phyloP scores from a whole-genome alignment of 2,113 vertebrate genomes.

The Corythaixoides concolor region DNA sequence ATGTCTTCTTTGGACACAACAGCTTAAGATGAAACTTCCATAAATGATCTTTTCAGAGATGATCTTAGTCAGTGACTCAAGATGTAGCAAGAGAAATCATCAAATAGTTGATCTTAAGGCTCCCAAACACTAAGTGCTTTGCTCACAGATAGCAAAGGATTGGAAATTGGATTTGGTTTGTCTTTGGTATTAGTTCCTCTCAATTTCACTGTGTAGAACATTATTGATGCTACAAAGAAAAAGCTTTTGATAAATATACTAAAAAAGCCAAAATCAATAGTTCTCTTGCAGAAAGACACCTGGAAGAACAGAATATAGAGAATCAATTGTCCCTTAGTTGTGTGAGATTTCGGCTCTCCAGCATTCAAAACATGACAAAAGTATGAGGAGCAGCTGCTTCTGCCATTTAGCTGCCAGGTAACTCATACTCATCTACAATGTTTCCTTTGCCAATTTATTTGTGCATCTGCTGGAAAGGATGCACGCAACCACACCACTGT shows the following conservation, averaged over 20 bases:
- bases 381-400: not conserved
- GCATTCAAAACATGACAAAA: not conserved
- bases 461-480: not conserved
- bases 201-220: slow-evolving; percentile 6
- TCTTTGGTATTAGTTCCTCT: slow-evolving; percentile 14
- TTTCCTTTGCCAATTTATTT: not conserved
- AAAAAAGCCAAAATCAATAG: not conserved
- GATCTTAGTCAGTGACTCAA: not conserved
- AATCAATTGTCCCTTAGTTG: slow-evolving; percentile 19
- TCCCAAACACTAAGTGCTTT: not conserved
- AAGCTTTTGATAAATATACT: not conserved
- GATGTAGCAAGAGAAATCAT: not conserved
- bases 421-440: not conserved
- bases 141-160: not conserved
- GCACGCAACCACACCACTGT: fast-evolving
- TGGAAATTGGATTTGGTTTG: slow-evolving; percentile 15
- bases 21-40: not conserved
- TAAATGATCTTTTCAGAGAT: slow-evolving; percentile 3
- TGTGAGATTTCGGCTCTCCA: not conserved
- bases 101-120: not conserved
- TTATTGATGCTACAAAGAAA: not conserved
- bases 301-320: not conserved
- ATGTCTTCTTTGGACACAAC: not conserved
- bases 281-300: not conserved
- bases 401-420: not conserved